Evolutionary conservation across 2,113 vertebrate genomes (phyloP).

Genomic region (Elephas maximus): DNA sequence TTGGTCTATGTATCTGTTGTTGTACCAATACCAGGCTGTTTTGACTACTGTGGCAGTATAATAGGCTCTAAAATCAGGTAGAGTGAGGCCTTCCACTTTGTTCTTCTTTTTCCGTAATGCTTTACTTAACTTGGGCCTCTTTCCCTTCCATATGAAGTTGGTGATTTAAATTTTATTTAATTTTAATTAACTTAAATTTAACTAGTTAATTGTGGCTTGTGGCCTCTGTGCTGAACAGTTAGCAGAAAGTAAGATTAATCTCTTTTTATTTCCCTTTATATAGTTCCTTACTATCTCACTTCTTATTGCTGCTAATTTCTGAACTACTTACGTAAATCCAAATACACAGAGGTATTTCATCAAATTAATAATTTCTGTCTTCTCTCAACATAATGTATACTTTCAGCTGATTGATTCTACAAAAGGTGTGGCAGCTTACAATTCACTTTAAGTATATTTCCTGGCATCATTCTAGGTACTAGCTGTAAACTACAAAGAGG

Average conservation of each 20-base stretch:
- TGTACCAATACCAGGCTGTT: too few species aligned
- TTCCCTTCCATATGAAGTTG: too few species aligned
- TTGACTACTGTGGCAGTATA: too few species aligned
- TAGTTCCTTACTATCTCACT: background rate
- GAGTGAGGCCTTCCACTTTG: too few species aligned
- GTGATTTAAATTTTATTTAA: conserved; percentile 20
- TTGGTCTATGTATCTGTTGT: too few species aligned
- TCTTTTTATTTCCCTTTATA: background rate
- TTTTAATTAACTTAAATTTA: conserved; percentile 39
- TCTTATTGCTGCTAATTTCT: conserved; percentile 41
- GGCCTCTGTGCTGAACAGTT: background rate
- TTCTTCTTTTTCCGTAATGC: too few species aligned
- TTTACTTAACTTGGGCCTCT: too few species aligned
- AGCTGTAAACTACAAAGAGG: background rate
- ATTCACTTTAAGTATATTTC: conserved; percentile 22
- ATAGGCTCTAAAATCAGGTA: too few species aligned
- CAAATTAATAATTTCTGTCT: background rate
- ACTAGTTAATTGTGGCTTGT: background rate
- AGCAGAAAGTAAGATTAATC: conserved; percentile 13
- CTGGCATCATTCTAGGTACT: background rate
- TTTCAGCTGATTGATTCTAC: background rate
- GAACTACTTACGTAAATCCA: background rate
- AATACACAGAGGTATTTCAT: conserved; percentile 10
- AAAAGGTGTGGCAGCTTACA: background rate
- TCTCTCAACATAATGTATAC: background rate